A percentile compares a stretch with the other conserved stretches of the same genome.
Conservation (phyloP, 2,113 vertebrate genomes). For the Rhizomys pruinosus region DNA sequence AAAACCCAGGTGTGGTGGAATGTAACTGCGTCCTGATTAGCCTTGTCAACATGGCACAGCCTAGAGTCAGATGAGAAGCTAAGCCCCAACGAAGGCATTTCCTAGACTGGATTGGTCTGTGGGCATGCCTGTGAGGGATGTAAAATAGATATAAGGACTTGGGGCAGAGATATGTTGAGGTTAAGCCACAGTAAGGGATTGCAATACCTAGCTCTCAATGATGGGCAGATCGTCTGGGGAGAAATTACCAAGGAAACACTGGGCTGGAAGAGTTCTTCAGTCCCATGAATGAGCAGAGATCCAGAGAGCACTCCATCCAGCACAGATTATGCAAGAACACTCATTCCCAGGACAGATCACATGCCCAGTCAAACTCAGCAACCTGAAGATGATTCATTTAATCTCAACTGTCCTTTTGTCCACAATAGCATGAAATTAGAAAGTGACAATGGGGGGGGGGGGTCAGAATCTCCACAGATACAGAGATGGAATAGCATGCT, state of each 20-base stretch:
- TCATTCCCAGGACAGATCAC: neutral
- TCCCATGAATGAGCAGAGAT: neutral
- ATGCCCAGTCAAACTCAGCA: neutral
- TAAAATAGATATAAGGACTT: no score
- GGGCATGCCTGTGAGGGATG: no score
- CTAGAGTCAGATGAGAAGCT: no score
- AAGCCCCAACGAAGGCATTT: no score
- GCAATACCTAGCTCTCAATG: neutral
- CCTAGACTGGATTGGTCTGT: no score
- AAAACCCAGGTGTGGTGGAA: neutral
- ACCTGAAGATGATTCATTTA: neutral
- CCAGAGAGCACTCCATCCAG: neutral
- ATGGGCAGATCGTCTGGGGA: neutral
- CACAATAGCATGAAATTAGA: neutral
- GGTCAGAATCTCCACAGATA: neutral
- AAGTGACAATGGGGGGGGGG: neutral
- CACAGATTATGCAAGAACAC: neutral
- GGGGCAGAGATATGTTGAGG: no score
- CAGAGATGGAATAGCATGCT: neutral
- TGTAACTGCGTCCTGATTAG: no score
- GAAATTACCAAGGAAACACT: neutral
- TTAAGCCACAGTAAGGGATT: neutral
- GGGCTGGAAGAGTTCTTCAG: neutral
- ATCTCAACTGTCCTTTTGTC: neutral
- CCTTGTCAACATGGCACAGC: no score